These are phyloP conservation scores for Morone saxatilis DNA, from an alignment of 2,113 vertebrate genomes.

Conservation along the genomic window DNA sequence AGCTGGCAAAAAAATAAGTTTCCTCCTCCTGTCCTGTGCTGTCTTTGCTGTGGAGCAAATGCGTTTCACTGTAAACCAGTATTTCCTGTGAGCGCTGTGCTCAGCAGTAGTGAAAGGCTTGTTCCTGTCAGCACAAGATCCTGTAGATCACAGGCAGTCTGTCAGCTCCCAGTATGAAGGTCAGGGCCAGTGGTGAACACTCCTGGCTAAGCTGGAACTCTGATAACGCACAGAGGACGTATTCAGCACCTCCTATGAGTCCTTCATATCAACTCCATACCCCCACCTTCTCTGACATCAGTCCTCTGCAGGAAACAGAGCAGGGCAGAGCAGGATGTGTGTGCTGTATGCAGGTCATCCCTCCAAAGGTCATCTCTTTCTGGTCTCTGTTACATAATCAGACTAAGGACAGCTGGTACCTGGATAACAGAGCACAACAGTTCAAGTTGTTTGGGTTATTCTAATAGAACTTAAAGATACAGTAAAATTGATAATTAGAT, in stretches of 20 bases:
- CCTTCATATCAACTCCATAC: constrained; percentile 36
- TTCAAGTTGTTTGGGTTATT: neutral
- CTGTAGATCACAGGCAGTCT: constrained; percentile 53
- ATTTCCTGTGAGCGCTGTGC: constrained; percentile 54
- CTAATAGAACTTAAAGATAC: neutral
- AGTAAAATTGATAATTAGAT: neutral
- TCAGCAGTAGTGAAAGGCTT: constrained; percentile 54
- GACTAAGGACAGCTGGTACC: constrained; percentile 45
- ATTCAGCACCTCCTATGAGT: constrained; percentile 49
- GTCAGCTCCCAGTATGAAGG: constrained; percentile 57
- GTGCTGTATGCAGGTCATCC: constrained; percentile 51
- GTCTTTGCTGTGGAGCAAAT: constrained; percentile 36
- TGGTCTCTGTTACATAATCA: constrained; percentile 66
- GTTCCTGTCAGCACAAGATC: constrained; percentile 57
- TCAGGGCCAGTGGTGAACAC: constrained; percentile 59
- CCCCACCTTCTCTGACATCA: constrained; percentile 67
- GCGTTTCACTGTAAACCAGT: constrained; percentile 46
- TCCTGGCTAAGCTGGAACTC: constrained; percentile 46
- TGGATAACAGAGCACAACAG: constrained; percentile 21
- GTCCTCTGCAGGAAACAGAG: constrained; percentile 76
- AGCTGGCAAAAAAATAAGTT: constrained; percentile 57
- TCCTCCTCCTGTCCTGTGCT: constrained; percentile 45
- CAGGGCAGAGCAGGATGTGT: constrained; percentile 77
- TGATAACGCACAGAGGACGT: constrained; percentile 58
- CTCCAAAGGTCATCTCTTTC: constrained; percentile 63